A percentile compares a stretch with the other conserved stretches of the same genome.
Conservation (phyloP, 2,113 vertebrate genomes). For the Charina bottae region DNA sequence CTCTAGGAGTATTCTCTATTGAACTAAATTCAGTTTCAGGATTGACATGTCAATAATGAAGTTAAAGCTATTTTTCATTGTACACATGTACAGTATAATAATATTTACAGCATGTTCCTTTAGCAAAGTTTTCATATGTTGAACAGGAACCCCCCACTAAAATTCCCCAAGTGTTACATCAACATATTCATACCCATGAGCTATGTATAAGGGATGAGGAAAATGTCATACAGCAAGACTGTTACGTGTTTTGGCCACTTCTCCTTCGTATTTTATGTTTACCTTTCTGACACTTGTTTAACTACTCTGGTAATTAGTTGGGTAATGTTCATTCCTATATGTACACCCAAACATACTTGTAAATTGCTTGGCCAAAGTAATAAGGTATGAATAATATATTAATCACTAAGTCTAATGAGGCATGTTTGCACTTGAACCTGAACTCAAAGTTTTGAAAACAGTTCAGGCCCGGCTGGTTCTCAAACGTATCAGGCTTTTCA, state of each 20-base stretch:
- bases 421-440: conserved; percentile 42
- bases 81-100: background rate
- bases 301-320: conserved; percentile 59
- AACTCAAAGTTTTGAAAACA: conserved; percentile 24
- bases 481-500: background rate
- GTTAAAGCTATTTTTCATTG: background rate
- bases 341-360: conserved; percentile 50
- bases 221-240: background rate
- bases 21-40: background rate
- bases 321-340: conserved; percentile 48
- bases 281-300: conserved; percentile 53
- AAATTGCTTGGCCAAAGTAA: conserved; percentile 51
- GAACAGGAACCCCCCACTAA: accelerated
- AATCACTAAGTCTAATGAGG: conserved; percentile 43
- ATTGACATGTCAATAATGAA: background rate
- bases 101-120: background rate
- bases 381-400: conserved; percentile 52
- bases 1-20: background rate
- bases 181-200: conserved; percentile 8
- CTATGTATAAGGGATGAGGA: background rate
- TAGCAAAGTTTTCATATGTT: accelerated
- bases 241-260: conserved; percentile 5
- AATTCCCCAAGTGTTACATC: conserved; percentile 4
- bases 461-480: conserved; percentile 10
- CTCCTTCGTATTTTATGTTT: background rate